Evolutionary conservation across 2,797 vertebrate genomes (phyloP).

Genomic region (Numenius phaeopus): DNA sequence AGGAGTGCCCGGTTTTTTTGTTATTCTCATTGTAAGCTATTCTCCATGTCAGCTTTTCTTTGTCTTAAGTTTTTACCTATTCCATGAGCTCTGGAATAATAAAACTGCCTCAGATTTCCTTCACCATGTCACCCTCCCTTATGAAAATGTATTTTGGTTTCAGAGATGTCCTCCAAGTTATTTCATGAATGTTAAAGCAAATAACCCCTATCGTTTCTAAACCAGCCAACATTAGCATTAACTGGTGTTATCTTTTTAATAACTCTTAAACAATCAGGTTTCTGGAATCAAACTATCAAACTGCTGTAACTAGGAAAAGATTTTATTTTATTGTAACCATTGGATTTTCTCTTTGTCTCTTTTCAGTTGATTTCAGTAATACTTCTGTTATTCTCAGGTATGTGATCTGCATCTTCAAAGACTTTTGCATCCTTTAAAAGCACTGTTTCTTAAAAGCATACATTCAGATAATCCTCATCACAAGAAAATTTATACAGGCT

Average conservation of each 20-base stretch:
- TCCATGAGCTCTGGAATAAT: background rate
- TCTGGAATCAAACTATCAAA: background rate
- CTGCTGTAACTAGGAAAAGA: background rate
- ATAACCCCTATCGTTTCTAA: background rate
- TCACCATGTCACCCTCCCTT: background rate
- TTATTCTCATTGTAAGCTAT: background rate
- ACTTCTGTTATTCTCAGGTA: background rate
- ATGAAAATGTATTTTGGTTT: background rate
- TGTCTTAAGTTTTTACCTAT: background rate
- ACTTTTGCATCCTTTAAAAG: background rate
- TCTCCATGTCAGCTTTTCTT: background rate
- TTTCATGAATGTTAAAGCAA: background rate
- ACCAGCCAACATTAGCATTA: background rate
- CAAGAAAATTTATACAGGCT: background rate
- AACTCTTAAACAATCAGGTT: background rate
- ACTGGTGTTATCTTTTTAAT: background rate
- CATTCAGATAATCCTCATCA: background rate
- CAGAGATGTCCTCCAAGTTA: background rate
- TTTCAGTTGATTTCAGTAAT: background rate
- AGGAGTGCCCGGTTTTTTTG: background rate
- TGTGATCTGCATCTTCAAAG: background rate
- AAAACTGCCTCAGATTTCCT: background rate
- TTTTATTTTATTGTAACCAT: background rate
- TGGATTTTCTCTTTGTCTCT: background rate
- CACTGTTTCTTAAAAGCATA: background rate